Conservation (phyloP, 2,113 vertebrate genomes). For the Leucopsar rothschildi region DNA sequence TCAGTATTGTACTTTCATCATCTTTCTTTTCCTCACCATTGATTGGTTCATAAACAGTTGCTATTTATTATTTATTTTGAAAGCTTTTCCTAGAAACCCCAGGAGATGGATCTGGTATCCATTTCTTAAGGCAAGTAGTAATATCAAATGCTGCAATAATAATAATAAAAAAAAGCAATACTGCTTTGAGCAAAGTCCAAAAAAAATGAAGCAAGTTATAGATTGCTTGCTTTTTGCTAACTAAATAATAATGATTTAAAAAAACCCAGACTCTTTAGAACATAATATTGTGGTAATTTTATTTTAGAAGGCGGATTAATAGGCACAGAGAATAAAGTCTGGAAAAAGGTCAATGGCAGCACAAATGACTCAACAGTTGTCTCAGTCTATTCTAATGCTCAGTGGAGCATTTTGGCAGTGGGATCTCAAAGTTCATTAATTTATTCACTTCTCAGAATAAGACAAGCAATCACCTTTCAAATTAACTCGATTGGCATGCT, state of each 20-base stretch:
- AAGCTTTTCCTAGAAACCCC: conserved; percentile 48
- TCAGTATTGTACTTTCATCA: conserved; percentile 5
- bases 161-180: neutral
- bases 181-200: neutral
- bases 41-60: neutral
- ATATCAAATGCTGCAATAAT: conserved; percentile 21
- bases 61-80: conserved; percentile 69
- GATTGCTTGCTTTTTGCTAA: neutral
- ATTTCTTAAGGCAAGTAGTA: conserved; percentile 22
- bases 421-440: neutral
- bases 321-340: neutral
- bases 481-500: neutral
- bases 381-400: neutral
- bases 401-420: neutral
- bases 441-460: conserved; percentile 3
- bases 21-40: neutral
- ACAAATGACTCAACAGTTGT: neutral
- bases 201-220: neutral
- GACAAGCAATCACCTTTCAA: neutral
- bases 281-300: neutral
- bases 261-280: neutral
- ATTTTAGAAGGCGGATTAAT: conserved; percentile 9
- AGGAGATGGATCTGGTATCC: conserved; percentile 46
- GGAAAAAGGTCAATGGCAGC: neutral
- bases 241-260: neutral